These are phyloP conservation scores for Lissocephala sabroskyi DNA, from an alignment of 2,888 invertebrate species.

Conservation along the genomic window DNA sequence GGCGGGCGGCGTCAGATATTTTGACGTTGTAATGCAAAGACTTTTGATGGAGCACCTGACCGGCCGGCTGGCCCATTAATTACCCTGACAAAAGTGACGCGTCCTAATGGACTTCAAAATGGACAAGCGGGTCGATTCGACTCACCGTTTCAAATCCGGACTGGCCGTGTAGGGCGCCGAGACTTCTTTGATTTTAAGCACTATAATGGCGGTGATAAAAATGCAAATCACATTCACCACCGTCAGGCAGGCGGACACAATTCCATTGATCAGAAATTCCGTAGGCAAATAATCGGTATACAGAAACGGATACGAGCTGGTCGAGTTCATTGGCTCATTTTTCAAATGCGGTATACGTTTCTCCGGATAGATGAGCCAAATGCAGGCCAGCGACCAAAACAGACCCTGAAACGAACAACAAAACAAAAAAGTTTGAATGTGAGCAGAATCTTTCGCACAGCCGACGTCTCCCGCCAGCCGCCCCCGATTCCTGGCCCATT, in stretches of 20 bases:
- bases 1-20: too few relatives aligned
- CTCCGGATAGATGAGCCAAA: conserved; percentile 80
- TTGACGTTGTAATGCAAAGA: too few relatives aligned
- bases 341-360: conserved; percentile 80
- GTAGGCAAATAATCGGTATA: conserved; percentile 84
- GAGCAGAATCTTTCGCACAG: conserved; percentile 21
- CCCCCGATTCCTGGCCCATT: conserved; percentile 13
- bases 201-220: conserved; percentile 84
- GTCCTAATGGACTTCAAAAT: too few relatives aligned
- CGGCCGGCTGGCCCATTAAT: too few relatives aligned
- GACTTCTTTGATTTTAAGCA: conserved; percentile 88
- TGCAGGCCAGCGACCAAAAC: conserved; percentile 82
- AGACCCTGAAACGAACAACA: too few relatives aligned
- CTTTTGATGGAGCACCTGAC: too few relatives aligned
- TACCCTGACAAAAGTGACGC: too few relatives aligned
- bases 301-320: conserved; percentile 78
- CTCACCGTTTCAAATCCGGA: conserved; percentile 78
- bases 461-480: conserved; percentile 16
- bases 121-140: too few relatives aligned
- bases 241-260: conserved; percentile 85
- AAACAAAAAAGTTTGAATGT: too few relatives aligned
- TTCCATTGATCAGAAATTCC: conserved; percentile 85
- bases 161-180: conserved; percentile 86
- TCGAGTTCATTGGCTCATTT: conserved; percentile 78
- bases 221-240: conserved; percentile 88